Evolutionary conservation across 1,140 invertebrate genomes (phyloP), one percentile per base, ranked within the genome.

Genomic region (Drosophila auraria): DNA sequence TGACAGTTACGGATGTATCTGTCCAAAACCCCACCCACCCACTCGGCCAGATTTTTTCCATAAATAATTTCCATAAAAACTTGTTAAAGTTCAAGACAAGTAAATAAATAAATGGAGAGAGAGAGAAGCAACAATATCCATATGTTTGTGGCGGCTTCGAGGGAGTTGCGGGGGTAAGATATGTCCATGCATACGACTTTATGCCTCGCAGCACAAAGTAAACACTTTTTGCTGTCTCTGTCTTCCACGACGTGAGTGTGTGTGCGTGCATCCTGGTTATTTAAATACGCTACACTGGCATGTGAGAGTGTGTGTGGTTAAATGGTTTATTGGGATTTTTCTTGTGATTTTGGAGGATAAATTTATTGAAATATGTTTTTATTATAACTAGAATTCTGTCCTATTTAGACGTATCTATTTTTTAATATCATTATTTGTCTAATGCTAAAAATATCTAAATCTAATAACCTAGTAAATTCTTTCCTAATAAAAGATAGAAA

Each of bases 51-150:
- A 53, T 53, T 76, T 87, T 66, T 77, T 73, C 68, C 59, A 83
- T 80, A 83, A 82, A 82, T 86, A 66, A 84, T 82, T 82, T 86
- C 56, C 78, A 86, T 78, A 86, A 86, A 83, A 84, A 78, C 82
- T 84, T 86, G 82, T 84, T 84, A 86, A 84, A 78, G 63, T 77
- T 68, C 74, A 70, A 78, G 82, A 78, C 82, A 64, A 74, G 74
- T 86, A 86, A 82, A 81, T 82, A 84, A 81, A 82, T 86, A 84
- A 81, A 76, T 80, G 63, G 42, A 42, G 60, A 53, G 12, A 17
- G 14, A 17, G 14, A 11, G 60, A 42, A 44, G 36, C 38, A 53
- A 42, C 49, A 64, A 62, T 47, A 62, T 66, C 56, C 50, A 62
- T 72, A 58, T 71, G 45, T 56, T 58, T 54, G 57, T 49, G 75